Conservation (phyloP, 1,140 invertebrate genomes). For the Aricia agestis region DNA sequence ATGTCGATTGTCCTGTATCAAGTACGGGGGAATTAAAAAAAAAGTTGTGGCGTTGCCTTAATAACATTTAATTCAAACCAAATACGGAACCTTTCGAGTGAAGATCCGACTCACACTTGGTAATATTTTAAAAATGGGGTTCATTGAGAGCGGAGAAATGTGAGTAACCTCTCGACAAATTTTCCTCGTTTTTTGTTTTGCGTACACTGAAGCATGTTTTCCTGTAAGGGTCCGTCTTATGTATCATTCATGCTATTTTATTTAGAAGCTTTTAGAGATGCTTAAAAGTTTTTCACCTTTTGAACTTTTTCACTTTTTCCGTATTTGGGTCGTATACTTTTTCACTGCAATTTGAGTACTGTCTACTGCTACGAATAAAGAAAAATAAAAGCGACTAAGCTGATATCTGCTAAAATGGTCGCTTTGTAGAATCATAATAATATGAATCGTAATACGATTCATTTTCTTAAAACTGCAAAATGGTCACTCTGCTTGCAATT, state of each 20-base stretch:
- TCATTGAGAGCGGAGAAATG: not conserved
- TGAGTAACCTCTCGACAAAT: constrained; percentile 1
- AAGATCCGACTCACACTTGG: no score
- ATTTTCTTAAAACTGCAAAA: no score
- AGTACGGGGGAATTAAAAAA: no score
- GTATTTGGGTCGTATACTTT: not conserved
- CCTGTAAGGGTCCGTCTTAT: not conserved
- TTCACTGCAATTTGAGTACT: not conserved
- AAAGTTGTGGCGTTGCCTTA: no score
- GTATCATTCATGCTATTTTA: not conserved
- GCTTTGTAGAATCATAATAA: no score
- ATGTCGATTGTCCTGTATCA: no score
- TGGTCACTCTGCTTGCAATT: no score
- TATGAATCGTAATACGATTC: no score
- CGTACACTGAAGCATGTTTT: not conserved
- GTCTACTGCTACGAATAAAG: no score
- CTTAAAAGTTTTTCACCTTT: constrained; percentile 1
- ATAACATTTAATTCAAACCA: no score
- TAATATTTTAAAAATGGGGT: not conserved
- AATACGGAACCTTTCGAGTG: no score
- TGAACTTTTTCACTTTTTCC: not conserved
- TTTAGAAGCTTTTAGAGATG: not conserved
- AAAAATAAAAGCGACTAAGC: not conserved
- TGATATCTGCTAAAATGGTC: no score
- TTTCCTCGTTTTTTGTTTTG: not conserved